A percentile compares a stretch with the other conserved stretches of the same genome.
These are phyloP conservation scores for Romanomermis culicivorax DNA, from an alignment of 2,888 invertebrate genomes.

Conservation along the genomic window DNA sequence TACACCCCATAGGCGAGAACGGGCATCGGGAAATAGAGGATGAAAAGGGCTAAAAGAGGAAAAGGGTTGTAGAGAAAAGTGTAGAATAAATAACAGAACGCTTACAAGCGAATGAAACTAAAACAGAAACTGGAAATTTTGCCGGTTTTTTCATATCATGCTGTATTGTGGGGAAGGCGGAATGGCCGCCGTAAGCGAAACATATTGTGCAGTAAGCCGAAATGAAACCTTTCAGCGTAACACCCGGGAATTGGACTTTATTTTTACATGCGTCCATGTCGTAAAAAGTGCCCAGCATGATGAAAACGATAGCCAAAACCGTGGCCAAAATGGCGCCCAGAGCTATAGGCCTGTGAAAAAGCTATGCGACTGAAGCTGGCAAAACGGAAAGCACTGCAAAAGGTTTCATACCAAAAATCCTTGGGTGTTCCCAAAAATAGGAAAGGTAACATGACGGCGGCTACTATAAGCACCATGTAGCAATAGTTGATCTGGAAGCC, in stretches of 20 bases:
- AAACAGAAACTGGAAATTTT: conserved; percentile 47
- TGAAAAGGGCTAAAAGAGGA: neutral
- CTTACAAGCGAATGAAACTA: neutral
- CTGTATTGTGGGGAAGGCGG: conserved; percentile 58
- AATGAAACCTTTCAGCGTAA: conserved; percentile 44
- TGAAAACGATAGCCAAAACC: conserved; percentile 41
- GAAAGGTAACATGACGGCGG: conserved; percentile 49
- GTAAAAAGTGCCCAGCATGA: conserved; percentile 41
- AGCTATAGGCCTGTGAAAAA: conserved; percentile 37
- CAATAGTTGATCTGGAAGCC: conserved; percentile 46
- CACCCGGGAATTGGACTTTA: conserved; percentile 34
- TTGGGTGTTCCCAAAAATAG: conserved; percentile 75
- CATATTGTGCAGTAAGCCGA: conserved; percentile 47
- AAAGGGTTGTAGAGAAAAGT: neutral
- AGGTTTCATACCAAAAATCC: conserved; percentile 55
- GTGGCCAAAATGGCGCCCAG: conserved; percentile 43
- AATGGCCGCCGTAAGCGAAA: conserved; percentile 50
- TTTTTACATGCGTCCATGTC: conserved; percentile 34
- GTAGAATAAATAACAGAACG: neutral
- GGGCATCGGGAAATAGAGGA: neutral
- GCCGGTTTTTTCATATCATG: conserved; percentile 60
- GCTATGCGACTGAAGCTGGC: neutral
- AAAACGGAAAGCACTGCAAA: neutral
- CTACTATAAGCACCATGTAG: conserved; percentile 57
- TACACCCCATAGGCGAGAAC: neutral